phyloP scores from a whole-genome alignment of 2,797 vertebrate species.

The Sebastes hubbsi region DNA sequence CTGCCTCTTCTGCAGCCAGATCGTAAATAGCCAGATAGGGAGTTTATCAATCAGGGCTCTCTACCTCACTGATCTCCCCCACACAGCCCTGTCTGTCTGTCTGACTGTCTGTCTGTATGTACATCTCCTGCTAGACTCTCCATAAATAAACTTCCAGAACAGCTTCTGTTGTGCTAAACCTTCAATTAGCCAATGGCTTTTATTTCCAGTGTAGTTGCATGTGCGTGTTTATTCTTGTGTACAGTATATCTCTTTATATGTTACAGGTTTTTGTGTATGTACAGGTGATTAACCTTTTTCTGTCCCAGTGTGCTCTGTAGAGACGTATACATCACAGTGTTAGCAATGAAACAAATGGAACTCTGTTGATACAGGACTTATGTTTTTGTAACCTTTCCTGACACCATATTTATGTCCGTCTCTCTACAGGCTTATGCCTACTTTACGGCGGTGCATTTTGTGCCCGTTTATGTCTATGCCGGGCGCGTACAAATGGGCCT shows the following conservation, averaged over 20 bases:
- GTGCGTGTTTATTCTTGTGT: background rate
- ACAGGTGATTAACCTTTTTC: conserved; percentile 13
- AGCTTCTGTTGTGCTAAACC: conserved; percentile 52
- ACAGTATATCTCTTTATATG: conserved; percentile 7
- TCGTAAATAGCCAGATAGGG: conserved; percentile 99
- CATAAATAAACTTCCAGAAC: conserved; percentile 58
- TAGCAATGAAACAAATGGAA: conserved; percentile 48
- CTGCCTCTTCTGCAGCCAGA: conserved; percentile 95
- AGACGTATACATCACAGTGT: background rate
- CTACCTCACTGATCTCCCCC: conserved; percentile 85
- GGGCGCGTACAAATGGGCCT: conserved; percentile 66
- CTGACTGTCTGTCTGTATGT: conserved; percentile 70
- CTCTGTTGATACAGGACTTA: conserved; percentile 49
- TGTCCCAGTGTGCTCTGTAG: conserved; percentile 2
- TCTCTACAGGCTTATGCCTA: conserved; percentile 26
- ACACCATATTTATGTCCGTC: conserved; percentile 62
- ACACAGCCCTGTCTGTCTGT: conserved; percentile 86
- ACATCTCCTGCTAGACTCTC: conserved; percentile 39
- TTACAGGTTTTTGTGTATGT: conserved; percentile 8
- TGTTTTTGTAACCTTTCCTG: conserved; percentile 65
- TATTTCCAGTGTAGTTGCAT: conserved; percentile 7
- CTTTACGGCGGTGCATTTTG: conserved; percentile 56
- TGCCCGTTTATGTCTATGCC: conserved; percentile 54
- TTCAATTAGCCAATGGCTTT: conserved; percentile 34
- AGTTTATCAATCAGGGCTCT: conserved; percentile 96